A percentile compares a stretch with the other conserved stretches of the same genome.
Evolutionary conservation across 2,888 invertebrate species (phyloP).

Genomic region (Dione vanillae): DNA sequence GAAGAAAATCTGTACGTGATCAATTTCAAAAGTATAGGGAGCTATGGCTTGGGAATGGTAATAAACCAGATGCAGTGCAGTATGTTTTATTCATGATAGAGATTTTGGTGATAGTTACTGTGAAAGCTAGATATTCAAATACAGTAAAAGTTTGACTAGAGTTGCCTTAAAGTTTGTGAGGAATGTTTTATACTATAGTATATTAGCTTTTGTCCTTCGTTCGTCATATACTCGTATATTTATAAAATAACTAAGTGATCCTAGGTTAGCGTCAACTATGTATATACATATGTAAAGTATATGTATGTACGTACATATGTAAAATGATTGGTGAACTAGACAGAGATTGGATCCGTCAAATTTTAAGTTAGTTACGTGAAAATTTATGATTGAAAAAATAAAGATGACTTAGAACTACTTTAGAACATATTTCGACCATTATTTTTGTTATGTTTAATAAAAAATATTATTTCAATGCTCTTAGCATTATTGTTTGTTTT

Average conservation of each 20-base stretch:
- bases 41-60: not conserved
- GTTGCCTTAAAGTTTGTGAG: not conserved
- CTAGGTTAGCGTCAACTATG: too few species aligned
- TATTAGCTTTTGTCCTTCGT: not conserved
- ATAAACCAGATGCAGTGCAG: not conserved
- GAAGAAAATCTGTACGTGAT: constrained; percentile 1
- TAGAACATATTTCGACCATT: too few species aligned
- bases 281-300: too few species aligned
- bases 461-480: too few species aligned
- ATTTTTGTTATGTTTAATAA: too few species aligned
- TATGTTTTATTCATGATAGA: constrained; percentile 11
- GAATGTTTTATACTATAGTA: not conserved
- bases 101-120: not conserved
- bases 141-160: not conserved
- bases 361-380: too few species aligned
- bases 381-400: too few species aligned
- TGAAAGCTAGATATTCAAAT: constrained; percentile 13
- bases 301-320: too few species aligned
- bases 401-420: too few species aligned
- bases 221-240: not conserved
- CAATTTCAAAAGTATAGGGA: constrained; percentile 9
- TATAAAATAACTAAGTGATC: not conserved
- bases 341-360: too few species aligned
- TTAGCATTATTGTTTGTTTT: too few species aligned
- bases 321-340: too few species aligned